These are phyloP conservation scores for Pelobates cultripes DNA, from an alignment of 2,797 vertebrate genomes.

Conservation along the genomic window DNA sequence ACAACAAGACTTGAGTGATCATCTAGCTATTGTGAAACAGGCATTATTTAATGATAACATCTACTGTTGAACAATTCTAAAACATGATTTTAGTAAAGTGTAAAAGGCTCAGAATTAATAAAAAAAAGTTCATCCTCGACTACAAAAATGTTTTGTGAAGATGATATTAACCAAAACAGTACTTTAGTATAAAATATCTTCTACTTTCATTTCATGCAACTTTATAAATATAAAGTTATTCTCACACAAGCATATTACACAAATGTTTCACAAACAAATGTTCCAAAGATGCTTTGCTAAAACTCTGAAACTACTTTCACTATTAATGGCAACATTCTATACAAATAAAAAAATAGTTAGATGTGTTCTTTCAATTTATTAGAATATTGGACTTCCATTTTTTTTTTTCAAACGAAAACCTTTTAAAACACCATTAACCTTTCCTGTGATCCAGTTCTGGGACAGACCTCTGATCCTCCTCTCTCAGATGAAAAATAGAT, in stretches of 20 bases:
- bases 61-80: slow-evolving; percentile 22
- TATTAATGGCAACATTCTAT: neutral
- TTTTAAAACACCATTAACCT: too few species aligned
- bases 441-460: too few species aligned
- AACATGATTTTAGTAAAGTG: slow-evolving; percentile 9
- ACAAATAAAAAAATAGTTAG: too few species aligned
- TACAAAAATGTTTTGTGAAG: slow-evolving; percentile 18
- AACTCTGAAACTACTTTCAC: neutral
- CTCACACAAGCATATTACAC: slow-evolving; percentile 18
- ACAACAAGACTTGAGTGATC: slow-evolving; percentile 36
- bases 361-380: too few species aligned
- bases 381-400: too few species aligned
- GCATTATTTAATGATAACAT: slow-evolving; percentile 26
- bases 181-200: slow-evolving; percentile 26
- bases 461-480: too few species aligned
- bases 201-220: slow-evolving; percentile 27
- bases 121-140: slow-evolving; percentile 1
- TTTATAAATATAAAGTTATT: slow-evolving; percentile 37
- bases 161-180: slow-evolving; percentile 17
- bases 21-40: slow-evolving; percentile 26
- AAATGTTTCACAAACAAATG: slow-evolving; percentile 12
- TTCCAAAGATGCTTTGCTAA: neutral
- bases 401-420: too few species aligned
- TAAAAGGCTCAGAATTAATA: slow-evolving; percentile 43
- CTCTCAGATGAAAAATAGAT: too few species aligned